Percentiles rank a stretch among this genome's conserved stretches.
These are phyloP conservation scores for Thaumatotibia leucotreta DNA, from an alignment of 1,140 invertebrate genomes.

Conservation along the genomic window DNA sequence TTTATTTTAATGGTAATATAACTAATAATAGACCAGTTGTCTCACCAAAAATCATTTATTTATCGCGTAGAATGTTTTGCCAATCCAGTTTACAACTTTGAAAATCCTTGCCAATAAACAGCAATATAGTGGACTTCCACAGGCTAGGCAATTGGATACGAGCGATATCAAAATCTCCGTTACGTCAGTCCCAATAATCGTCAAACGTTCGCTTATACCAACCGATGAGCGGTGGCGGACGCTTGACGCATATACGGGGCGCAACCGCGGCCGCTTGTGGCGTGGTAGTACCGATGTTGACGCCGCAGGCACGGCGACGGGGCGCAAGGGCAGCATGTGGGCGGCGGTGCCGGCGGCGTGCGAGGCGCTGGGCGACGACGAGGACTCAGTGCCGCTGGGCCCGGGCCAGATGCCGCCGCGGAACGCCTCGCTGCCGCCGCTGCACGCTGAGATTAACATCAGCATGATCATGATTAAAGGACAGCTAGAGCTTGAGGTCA, in stretches of 20 bases:
- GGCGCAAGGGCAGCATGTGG: conserved; percentile 75
- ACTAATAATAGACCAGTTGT: neutral
- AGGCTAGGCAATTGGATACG: neutral
- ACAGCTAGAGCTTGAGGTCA: conserved; percentile 92
- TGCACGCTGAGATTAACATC: conserved; percentile 88
- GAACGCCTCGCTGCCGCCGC: conserved; percentile 81
- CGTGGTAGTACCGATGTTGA: conserved; percentile 32
- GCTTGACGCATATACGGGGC: neutral
- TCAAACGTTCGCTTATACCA: conserved; percentile 5
- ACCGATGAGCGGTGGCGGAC: conserved; percentile 5
- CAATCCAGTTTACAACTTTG: neutral
- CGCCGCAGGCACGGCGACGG: conserved; percentile 59
- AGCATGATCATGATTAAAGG: conserved; percentile 94
- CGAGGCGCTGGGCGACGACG: conserved; percentile 53
- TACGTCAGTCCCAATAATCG: neutral
- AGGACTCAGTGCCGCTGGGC: conserved; percentile 78
- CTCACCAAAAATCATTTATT: neutral
- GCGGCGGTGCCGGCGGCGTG: conserved; percentile 62
- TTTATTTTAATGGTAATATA: conserved; percentile 20
- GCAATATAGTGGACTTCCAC: neutral
- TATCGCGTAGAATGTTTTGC: neutral
- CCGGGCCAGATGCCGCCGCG: conserved; percentile 87
- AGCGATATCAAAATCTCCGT: too few species aligned
- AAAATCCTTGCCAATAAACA: neutral
- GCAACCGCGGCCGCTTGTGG: conserved; percentile 17